phyloP scores from a whole-genome alignment of 2,888 invertebrate genomes.

The Willowsia nigromaculata region DNA sequence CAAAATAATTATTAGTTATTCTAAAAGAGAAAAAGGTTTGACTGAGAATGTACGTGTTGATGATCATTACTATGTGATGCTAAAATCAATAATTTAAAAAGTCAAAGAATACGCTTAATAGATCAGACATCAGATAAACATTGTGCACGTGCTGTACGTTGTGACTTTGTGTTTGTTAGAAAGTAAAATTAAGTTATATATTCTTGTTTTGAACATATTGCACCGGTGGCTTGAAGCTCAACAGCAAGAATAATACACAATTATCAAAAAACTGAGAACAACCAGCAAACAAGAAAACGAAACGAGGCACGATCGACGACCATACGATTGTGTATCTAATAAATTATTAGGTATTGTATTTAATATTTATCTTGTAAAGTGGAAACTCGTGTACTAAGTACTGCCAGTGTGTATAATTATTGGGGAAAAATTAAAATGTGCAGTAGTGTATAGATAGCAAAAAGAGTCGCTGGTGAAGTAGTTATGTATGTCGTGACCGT shows the following conservation, averaged over 20 bases:
- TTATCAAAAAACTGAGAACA: not conserved
- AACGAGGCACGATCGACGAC: not conserved
- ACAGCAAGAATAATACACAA: too few species aligned
- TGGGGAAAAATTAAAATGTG: not conserved
- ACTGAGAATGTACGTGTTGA: too few species aligned
- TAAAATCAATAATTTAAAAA: not conserved
- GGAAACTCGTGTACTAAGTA: constrained; percentile 6
- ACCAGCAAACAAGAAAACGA: not conserved
- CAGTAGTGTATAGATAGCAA: not conserved
- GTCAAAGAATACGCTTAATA: not conserved
- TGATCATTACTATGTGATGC: not conserved
- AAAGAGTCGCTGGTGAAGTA: too few species aligned
- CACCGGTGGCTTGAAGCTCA: too few species aligned
- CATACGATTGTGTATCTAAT: not conserved
- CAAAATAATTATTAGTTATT: not conserved
- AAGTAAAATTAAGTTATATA: not conserved
- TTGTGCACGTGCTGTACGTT: not conserved
- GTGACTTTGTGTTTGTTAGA: not conserved
- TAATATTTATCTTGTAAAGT: constrained; percentile 35
- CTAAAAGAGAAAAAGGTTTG: not conserved
- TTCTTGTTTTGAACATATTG: too few species aligned
- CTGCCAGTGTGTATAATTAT: not conserved
- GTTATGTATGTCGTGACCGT: not conserved
- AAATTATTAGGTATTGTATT: constrained; percentile 39
- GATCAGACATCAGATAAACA: not conserved